phyloP scores from a whole-genome alignment of 2,888 invertebrate genomes.

The Archips xylosteana region DNA sequence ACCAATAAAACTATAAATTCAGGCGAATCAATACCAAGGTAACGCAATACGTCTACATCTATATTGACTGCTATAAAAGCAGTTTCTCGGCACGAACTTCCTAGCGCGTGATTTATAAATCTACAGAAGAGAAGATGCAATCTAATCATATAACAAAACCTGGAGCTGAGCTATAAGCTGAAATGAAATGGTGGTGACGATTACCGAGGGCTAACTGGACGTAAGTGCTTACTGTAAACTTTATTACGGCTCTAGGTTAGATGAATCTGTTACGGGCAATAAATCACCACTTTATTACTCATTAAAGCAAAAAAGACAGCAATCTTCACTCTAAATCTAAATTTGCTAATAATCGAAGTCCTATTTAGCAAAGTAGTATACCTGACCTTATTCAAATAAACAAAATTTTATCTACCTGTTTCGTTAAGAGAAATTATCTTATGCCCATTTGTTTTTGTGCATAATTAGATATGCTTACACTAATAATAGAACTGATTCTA shows the following conservation, averaged over 20 bases:
- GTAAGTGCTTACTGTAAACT: slow-evolving; percentile 34
- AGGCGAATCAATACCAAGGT: slow-evolving; percentile 23
- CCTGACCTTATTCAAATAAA: not conserved
- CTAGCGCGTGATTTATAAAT: slow-evolving; percentile 72
- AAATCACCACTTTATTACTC: slow-evolving; percentile 38
- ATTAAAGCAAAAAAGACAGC: slow-evolving; percentile 28
- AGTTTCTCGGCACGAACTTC: slow-evolving; percentile 57
- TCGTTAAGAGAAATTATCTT: not conserved
- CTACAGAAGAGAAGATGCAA: slow-evolving; percentile 54
- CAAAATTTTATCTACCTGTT: not conserved
- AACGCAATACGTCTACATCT: slow-evolving; percentile 14
- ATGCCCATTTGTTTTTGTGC: not conserved
- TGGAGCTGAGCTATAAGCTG: slow-evolving; percentile 5
- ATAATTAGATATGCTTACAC: not conserved
- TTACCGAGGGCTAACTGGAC: slow-evolving; percentile 25
- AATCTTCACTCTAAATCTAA: slow-evolving; percentile 25
- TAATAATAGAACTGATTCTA: not conserved
- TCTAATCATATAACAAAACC: slow-evolving; percentile 35
- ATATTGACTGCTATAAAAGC: slow-evolving; percentile 30
- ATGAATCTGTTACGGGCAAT: slow-evolving; percentile 27
- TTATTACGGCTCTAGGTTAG: slow-evolving; percentile 25
- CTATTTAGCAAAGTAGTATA: not conserved
- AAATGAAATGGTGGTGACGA: slow-evolving; percentile 1
- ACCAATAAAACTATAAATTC: slow-evolving; percentile 23
- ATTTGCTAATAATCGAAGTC: not conserved